Conservation (phyloP, 2,888 invertebrate genomes). For the Ornithoptera alexandrae region DNA sequence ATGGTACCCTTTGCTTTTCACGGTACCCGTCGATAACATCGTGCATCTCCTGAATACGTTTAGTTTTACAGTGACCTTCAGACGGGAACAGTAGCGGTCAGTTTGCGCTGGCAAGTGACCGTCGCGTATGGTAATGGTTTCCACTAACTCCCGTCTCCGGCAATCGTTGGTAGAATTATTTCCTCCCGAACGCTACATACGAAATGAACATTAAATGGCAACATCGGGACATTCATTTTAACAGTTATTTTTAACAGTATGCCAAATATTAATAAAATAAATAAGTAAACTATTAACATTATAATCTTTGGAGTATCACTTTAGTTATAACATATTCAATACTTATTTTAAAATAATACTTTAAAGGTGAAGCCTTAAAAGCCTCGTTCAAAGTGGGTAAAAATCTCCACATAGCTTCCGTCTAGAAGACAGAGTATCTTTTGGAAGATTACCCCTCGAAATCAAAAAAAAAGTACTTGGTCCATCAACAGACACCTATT, state of each 20-base stretch:
- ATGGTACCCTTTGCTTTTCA: background rate
- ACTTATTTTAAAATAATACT: background rate
- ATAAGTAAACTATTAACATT: background rate
- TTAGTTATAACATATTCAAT: background rate
- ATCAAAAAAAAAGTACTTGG: no score
- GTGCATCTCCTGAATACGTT: slow-evolving; percentile 10
- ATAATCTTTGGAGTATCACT: background rate
- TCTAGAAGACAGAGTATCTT: no score
- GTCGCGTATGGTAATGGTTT: slow-evolving; percentile 15
- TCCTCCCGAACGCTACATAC: slow-evolving; percentile 22
- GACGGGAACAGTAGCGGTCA: slow-evolving; percentile 21
- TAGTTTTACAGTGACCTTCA: background rate
- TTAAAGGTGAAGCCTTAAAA: no score
- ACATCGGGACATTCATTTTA: slow-evolving; percentile 21
- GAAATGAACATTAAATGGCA: background rate
- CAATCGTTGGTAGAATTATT: slow-evolving; percentile 30
- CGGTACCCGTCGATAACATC: slow-evolving; percentile 12
- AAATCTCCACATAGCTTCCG: no score
- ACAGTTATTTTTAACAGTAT: slow-evolving; percentile 26
- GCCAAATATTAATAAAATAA: slow-evolving; percentile 17
- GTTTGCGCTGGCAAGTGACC: background rate
- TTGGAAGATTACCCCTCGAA: no score
- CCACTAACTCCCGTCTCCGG: slow-evolving; percentile 12
- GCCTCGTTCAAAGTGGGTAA: no score
- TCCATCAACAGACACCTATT: no score